Conservation (phyloP, 2,113 vertebrate genomes). For the Protobothrops flavoviridis region DNA sequence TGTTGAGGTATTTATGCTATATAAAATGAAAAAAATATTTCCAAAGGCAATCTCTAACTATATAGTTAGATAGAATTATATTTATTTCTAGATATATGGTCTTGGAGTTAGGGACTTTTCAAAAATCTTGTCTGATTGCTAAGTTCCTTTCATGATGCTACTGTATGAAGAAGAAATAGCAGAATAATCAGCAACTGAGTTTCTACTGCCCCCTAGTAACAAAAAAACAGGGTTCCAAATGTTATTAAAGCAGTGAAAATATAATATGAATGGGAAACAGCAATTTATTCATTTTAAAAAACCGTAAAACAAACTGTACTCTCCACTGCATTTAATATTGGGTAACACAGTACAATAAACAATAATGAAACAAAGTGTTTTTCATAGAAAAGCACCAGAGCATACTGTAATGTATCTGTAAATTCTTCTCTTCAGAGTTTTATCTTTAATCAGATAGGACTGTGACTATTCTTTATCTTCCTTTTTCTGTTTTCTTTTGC, state of each 20-base stretch:
- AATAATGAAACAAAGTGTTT: not conserved
- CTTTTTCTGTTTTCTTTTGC: not conserved
- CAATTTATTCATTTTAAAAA: not conserved
- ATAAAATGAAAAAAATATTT: not conserved
- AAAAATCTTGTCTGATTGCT: not conserved
- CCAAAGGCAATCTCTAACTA: not conserved
- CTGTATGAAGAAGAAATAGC: not conserved
- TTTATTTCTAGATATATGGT: not conserved
- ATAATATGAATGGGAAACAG: not conserved
- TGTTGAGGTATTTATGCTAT: not conserved
- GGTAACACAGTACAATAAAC: not conserved
- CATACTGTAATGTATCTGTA: not conserved
- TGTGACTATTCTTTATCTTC: not conserved
- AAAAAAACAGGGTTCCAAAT: not conserved
- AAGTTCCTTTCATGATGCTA: not conserved
- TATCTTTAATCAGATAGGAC: not conserved
- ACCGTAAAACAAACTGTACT: not conserved
- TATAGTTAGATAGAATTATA: too few relatives aligned
- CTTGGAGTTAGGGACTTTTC: not conserved
- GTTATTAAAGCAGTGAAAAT: not conserved
- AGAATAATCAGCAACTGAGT: not conserved
- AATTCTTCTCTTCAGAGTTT: not conserved
- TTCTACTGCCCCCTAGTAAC: not conserved
- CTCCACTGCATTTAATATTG: not conserved
- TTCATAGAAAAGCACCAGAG: not conserved